phyloP scores from a whole-genome alignment of 2,113 vertebrate species.

The Phocoena sinus region DNA sequence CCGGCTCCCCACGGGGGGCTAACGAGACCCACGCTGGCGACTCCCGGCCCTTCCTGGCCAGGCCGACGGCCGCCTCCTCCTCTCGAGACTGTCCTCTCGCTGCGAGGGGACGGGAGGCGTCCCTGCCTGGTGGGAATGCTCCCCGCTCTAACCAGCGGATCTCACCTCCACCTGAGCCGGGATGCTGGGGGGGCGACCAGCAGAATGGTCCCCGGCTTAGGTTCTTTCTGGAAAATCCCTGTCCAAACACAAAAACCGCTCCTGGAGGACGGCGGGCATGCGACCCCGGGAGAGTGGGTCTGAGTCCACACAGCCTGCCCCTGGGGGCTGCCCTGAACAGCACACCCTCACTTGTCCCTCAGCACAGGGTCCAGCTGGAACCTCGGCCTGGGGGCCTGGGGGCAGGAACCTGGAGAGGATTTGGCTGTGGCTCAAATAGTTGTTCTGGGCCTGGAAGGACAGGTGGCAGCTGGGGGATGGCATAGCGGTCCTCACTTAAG shows the following conservation, averaged over 20 bases:
- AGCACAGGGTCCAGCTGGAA: rapidly evolving
- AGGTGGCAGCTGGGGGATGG: too few relatives aligned
- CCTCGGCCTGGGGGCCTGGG: background rate
- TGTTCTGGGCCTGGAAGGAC: background rate
- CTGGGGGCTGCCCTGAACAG: rapidly evolving
- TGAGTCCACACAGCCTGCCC: background rate
- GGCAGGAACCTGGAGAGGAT: rapidly evolving
- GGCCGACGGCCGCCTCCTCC: slow-evolving; percentile 49
- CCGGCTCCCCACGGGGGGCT: slow-evolving; percentile 83
- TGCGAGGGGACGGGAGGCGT: rapidly evolving
- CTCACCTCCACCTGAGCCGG: rapidly evolving
- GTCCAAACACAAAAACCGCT: rapidly evolving
- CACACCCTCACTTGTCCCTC: rapidly evolving
- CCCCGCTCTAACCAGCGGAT: rapidly evolving
- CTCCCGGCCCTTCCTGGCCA: slow-evolving; percentile 77
- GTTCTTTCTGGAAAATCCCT: background rate
- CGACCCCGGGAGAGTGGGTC: background rate
- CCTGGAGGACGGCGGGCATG: background rate
- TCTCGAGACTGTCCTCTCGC: rapidly evolving
- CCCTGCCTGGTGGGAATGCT: too few relatives aligned
- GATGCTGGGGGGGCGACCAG: background rate
- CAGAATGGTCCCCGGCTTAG: rapidly evolving
- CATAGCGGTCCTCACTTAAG: too few relatives aligned
- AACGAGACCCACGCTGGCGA: slow-evolving; percentile 85
- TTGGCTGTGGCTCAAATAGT: background rate